Evolutionary conservation across 2,113 vertebrate genomes (phyloP), one percentile per base, ranked within the genome.

Genomic region (Gambusia affinis): DNA sequence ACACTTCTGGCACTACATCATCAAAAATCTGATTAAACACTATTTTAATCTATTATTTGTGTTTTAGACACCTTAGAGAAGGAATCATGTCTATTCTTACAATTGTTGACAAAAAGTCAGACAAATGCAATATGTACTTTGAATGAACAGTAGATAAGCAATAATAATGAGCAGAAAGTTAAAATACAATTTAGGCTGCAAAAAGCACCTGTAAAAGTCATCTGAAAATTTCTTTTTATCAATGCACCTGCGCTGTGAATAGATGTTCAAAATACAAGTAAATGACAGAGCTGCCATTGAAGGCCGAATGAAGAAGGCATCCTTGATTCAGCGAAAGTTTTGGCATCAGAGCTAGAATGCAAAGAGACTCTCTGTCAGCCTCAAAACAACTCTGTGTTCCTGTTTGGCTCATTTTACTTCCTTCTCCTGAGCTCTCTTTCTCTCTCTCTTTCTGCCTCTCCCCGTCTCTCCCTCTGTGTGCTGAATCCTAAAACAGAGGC

Each of bases 391-490:
- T 85, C 89, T 82, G 84, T 93, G 90, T 93, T 91, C 88, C 88
- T 88, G 83, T 88, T 90, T 93, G 92, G 92, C 92, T 91, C 90
- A 75, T 84, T 88, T 75, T 37, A 83, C 88, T 93, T 93, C 92
- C 92, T 92, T 82, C 85, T 82, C 75, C 74, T 78, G 64, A 75
- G 76, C 83, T 79, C 78, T 67, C 79, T 76, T 12, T 33, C 70
- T 80, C 80, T 79, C 77, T 70, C 80, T 67, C 80, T 22, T 70
- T 71, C 75, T 78, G 75, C 70, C 63, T 70, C 74, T 75, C 67
- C 78, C 71, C 10, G 47, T 67, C 69, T 67, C 67, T 76, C 79
- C 74, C 74, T 79, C 76, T 86, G 87, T 89, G 90, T 83, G 83
- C 85, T 87, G 89, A 91, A 93, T 90, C 88, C 81, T 87, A 88